Base-by-base conservation (phyloP, 2,888 invertebrate species). In the Venustoraphidia nigricollis region DNA sequence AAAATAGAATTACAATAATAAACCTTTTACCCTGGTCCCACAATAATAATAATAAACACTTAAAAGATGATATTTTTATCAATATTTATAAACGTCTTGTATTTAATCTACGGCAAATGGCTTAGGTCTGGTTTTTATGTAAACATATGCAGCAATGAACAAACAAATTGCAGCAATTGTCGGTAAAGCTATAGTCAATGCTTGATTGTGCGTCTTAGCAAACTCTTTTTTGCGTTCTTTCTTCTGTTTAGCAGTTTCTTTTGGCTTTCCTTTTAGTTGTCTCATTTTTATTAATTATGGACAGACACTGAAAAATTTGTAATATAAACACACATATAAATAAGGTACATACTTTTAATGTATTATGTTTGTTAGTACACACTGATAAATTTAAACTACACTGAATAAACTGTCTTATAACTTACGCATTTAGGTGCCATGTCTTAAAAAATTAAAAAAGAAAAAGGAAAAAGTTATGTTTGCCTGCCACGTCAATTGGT, bases 181-280 rank as follows among this genome's bases (percentile, higher is more conserved):
- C 8, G 87, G 90, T 56, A 86, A 64, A 51, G 83, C 91, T 50
- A 88, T 69, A 2, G 85, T 86, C 60, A 80, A 79, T n/a, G 85
- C 73, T 61, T 85, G 81, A 60, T 81, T 81, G 58, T 87, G 82
- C 61, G 79, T 82, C 63, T 83, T 81, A 9, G 81, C 71, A 59
- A 88, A 90, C 55, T 90, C 90, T 66, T 84, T 81, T 67, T 84
- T 87, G 36, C 91, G 77, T 60, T 89, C 86, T 58, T 83, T 81
- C 62, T 85, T 87, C 65, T 90, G 89, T 62, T 80, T 82, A 10
- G 82, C 81, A 1, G 83, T 83, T 69, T 90, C 88, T 68, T 89
- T 90, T 42, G 79, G 78, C 62, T 79, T 81, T 45, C 87, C 87
- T 61, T 86, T 88, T 39, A 85, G 67, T 62, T 86, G 85, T 55